Evolutionary conservation across 2,888 invertebrate genomes (phyloP).

Genomic region (Nebria brevicollis): DNA sequence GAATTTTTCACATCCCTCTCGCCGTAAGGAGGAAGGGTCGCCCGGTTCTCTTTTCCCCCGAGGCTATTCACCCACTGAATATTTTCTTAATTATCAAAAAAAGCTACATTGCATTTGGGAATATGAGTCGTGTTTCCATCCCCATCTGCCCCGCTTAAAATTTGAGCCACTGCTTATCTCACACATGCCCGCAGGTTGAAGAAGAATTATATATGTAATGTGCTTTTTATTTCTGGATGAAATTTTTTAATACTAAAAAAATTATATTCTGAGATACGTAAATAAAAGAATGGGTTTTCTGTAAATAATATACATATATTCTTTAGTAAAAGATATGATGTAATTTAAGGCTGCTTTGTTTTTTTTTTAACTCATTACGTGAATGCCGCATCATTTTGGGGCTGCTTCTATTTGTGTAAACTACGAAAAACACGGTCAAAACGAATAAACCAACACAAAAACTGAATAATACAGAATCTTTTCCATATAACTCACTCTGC

Average conservation of each 20-base stretch:
- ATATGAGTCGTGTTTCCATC: constrained; percentile 14
- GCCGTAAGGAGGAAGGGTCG: not conserved
- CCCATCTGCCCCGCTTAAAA: not conserved
- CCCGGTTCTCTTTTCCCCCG: not conserved
- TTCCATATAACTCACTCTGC: not conserved
- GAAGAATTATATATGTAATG: not conserved
- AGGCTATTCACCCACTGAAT: constrained; percentile 12
- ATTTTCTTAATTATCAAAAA: constrained; percentile 44
- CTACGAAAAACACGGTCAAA: not conserved
- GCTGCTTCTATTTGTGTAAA: no score
- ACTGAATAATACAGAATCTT: constrained; percentile 1
- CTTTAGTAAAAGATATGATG: no score
- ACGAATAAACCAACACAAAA: not conserved
- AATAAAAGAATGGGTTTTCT: no score
- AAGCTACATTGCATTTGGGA: constrained; percentile 27
- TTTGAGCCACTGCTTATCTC: not conserved
- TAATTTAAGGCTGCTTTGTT: no score
- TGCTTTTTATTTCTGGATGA: not conserved
- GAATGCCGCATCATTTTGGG: no score
- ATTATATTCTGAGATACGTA: no score
- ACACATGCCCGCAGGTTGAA: not conserved
- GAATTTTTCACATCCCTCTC: not conserved
- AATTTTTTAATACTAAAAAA: no score
- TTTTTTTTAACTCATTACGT: no score
- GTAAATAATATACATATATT: not conserved